Evolutionary conservation across 1,140 invertebrate genomes (phyloP).

Genomic region (Drosophila willistoni): DNA sequence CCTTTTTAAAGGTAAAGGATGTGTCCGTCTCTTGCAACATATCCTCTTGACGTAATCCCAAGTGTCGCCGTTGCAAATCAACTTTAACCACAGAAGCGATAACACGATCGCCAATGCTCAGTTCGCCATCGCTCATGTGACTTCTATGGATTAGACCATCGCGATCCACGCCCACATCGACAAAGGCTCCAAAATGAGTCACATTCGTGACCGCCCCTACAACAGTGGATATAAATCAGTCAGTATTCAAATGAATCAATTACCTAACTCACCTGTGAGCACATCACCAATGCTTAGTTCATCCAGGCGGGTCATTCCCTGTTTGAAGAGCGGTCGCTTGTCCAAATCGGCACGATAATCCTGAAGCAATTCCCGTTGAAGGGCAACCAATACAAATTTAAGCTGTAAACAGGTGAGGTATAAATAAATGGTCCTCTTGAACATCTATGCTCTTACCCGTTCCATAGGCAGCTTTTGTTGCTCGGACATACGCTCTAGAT

Average conservation of each 20-base stretch:
- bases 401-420: conserved; percentile 68
- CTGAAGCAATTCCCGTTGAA: conserved; percentile 86
- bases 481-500: conserved; percentile 77
- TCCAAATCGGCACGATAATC: conserved; percentile 87
- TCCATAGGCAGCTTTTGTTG: conserved; percentile 84
- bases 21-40: conserved; percentile 70
- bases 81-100: conserved; percentile 86
- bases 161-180: conserved; percentile 92
- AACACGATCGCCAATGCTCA: conserved; percentile 89
- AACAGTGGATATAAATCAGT: neutral
- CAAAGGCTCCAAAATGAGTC: conserved; percentile 95
- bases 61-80: conserved; percentile 84
- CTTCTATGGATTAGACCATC: conserved; percentile 90
- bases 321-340: conserved; percentile 88
- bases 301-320: conserved; percentile 85
- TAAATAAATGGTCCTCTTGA: neutral
- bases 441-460: conserved; percentile 70
- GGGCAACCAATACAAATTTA: conserved; percentile 87
- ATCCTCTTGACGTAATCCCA: conserved; percentile 83
- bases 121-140: conserved; percentile 85
- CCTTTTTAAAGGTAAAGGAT: conserved; percentile 66
- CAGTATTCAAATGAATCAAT: neutral
- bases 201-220: conserved; percentile 90
- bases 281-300: conserved; percentile 85
- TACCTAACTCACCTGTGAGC: conserved; percentile 82